These are phyloP conservation scores for Gambusia holbrooki DNA, from an alignment of 2,113 vertebrate species.

Conservation along the genomic window DNA sequence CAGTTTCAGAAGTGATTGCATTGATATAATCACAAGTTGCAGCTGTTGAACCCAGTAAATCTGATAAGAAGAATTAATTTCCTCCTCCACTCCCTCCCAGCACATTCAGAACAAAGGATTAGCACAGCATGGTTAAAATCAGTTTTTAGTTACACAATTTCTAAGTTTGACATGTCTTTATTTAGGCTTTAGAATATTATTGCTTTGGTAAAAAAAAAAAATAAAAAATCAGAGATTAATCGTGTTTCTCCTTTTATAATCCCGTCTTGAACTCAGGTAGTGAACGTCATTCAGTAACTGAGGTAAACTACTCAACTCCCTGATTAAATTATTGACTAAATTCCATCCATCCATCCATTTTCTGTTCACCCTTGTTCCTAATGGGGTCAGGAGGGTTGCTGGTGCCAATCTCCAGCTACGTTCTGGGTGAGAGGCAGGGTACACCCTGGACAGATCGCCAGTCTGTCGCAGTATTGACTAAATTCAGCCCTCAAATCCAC, in stretches of 20 bases:
- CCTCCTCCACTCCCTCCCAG: background rate
- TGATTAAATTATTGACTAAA: constrained; percentile 21
- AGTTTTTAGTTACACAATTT: background rate
- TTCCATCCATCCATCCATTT: too few species aligned
- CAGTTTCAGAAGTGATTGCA: too few species aligned
- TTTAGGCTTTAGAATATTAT: background rate
- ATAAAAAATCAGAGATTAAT: background rate
- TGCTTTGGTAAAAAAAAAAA: background rate
- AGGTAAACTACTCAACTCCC: constrained; percentile 34
- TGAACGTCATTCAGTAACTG: too few species aligned
- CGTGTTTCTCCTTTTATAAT: background rate
- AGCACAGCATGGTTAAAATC: background rate
- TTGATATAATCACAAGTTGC: too few species aligned
- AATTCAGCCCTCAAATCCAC: constrained; percentile 9
- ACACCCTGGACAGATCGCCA: too few species aligned
- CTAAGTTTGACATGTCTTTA: too few species aligned
- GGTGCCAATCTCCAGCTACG: too few species aligned
- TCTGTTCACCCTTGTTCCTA: too few species aligned
- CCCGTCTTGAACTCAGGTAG: background rate
- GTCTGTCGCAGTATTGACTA: too few species aligned
- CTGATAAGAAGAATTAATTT: background rate
- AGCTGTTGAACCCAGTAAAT: too few species aligned
- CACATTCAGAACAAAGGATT: background rate
- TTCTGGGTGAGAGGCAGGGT: too few species aligned
- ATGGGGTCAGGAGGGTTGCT: too few species aligned